Base-by-base conservation (phyloP, 2,797 vertebrate species). In the Chelonia mydas region DNA sequence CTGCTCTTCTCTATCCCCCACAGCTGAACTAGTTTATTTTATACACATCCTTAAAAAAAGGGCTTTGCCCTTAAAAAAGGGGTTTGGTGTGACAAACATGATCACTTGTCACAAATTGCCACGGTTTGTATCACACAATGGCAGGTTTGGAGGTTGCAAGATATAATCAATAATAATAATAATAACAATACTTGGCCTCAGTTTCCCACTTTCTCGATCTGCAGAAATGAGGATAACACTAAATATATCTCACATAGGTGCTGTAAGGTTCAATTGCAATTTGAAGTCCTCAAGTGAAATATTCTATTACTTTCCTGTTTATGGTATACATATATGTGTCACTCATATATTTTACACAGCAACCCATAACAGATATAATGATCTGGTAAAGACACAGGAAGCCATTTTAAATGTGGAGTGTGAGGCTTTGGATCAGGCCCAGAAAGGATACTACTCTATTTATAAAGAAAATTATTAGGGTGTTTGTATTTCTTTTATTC, bases 81-180 rank as follows among this genome's bases (percentile, higher is more conserved):
- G 77, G 93, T 81, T n/a, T 59, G 92, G 79, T 37, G 7, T 94
- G 77, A 81, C 86, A 61, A 15, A 94, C 94, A 51, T n/a, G 7
- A 23, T 78, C 89, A 72, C 84, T 79, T 0, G 0, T 47, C 72
- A 80, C n/a, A 33, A 50, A 84, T 49, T 27, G 72, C 79, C 21
- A 57, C 17, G 31, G 5, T 50, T 83, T 81, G 6, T 53, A 93
- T 81, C 61, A 31, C 55, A 79, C 53, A 78, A 31, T 55, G n/a
- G 15, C 15, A 88, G 82, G 49, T 82, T 5, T 57, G 81, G 88
- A 88, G 78, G 61, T 68, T 88, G 47, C 5, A 93, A 90, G 3
- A 49, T 89, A n/a, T 0, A 1, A 55, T 65, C 51, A 91, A 61
- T 27, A 79, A 27, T 4, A 79, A 27, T 4, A 88, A 23, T 53